Evolutionary conservation across 2,797 vertebrate genomes (phyloP).

Genomic region (Forpus xanthops): DNA sequence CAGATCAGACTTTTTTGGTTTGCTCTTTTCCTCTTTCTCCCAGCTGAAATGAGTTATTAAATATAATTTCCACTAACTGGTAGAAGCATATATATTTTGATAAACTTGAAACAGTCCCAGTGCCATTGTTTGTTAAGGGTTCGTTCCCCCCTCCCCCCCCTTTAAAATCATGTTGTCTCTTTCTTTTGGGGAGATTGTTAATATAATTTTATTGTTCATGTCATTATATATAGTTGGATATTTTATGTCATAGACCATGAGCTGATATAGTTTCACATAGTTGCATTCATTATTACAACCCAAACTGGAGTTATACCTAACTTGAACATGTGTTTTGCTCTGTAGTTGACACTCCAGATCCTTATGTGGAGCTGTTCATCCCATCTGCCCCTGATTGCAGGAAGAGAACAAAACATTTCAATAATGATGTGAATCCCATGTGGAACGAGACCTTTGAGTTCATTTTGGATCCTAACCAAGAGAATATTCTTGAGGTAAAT

Average conservation of each 20-base stretch:
- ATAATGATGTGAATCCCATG: slow-evolving; percentile 92
- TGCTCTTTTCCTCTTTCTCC: background rate
- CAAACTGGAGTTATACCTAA: background rate
- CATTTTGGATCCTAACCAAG: slow-evolving; percentile 93
- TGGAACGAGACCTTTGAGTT: slow-evolving; percentile 96
- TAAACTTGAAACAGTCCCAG: background rate
- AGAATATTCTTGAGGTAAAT: slow-evolving; percentile 91
- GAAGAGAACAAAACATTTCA: slow-evolving; percentile 92
- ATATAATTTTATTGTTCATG: background rate
- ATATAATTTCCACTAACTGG: background rate
- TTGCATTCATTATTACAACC: background rate
- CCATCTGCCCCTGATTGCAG: slow-evolving; percentile 91
- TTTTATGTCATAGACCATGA: background rate
- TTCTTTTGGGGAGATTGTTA: background rate
- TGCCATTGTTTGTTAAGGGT: background rate
- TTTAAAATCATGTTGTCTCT: background rate
- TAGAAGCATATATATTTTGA: background rate
- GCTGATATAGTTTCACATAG: background rate
- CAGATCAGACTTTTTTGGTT: background rate
- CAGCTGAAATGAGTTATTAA: background rate
- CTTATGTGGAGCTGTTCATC: slow-evolving; percentile 95
- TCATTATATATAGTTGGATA: background rate
- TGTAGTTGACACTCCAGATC: slow-evolving; percentile 96
- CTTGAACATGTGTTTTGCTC: background rate
- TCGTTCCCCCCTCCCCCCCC: background rate